phyloP scores from a whole-genome alignment of 2,888 invertebrate species.

The Holacanthella duospinosa region DNA sequence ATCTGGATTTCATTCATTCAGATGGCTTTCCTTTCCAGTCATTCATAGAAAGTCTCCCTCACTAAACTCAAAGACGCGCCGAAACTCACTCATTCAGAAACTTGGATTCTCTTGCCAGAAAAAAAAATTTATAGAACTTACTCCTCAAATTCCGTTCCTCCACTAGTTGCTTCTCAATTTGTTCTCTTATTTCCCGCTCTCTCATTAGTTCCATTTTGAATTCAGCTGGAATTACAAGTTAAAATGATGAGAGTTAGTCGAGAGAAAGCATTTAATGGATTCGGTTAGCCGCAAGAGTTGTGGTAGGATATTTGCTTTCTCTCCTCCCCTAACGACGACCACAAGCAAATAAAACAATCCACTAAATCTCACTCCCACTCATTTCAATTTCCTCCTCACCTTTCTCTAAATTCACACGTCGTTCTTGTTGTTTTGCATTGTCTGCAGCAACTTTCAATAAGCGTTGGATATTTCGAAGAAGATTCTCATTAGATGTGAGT shows the following conservation, averaged over 20 bases:
- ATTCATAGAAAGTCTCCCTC: background rate
- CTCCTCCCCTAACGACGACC: too few relatives aligned
- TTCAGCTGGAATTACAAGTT: conserved; percentile 57
- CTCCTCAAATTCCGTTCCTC: conserved; percentile 93
- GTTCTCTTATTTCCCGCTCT: conserved; percentile 87
- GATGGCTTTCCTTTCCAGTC: background rate
- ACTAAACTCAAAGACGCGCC: too few relatives aligned
- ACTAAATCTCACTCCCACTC: conserved; percentile 7
- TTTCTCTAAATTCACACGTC: conserved; percentile 93
- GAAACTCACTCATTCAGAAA: background rate
- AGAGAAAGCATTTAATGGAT: too few relatives aligned
- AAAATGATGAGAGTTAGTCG: background rate
- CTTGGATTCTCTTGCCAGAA: background rate
- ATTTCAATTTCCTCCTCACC: conserved; percentile 49
- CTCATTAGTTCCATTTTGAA: conserved; percentile 88
- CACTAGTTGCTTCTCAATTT: conserved; percentile 79
- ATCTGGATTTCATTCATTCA: background rate
- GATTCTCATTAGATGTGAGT: conserved; percentile 79
- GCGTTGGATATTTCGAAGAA: conserved; percentile 89
- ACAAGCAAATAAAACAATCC: background rate
- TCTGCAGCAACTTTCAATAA: conserved; percentile 94
- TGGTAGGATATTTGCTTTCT: too few relatives aligned
- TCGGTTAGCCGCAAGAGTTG: too few relatives aligned
- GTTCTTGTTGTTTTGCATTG: conserved; percentile 89
- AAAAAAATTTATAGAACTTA: conserved; percentile 48